Evolutionary conservation across 2,888 invertebrate genomes (phyloP).

Genomic region (Gastrophysa polygoni): DNA sequence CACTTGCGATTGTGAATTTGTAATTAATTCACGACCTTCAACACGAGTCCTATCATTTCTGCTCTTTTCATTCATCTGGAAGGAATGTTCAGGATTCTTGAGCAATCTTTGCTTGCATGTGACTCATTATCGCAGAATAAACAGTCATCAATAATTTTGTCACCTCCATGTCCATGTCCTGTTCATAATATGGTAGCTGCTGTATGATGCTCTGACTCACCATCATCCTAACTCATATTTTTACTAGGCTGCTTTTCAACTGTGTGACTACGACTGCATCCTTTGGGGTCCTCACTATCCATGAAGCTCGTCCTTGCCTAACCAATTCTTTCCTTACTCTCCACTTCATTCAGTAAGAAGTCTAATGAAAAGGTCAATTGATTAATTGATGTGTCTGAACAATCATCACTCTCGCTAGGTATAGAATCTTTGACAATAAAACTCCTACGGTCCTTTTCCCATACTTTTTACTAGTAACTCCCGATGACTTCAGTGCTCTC

Average conservation of each 20-base stretch:
- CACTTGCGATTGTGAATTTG: too few species aligned
- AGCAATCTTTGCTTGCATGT: too few species aligned
- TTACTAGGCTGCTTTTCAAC: not conserved
- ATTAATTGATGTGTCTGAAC: not conserved
- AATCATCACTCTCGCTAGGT: not conserved
- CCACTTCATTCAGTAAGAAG: not conserved
- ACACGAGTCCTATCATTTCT: too few species aligned
- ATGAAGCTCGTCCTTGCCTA: not conserved
- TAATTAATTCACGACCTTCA: too few species aligned
- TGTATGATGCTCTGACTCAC: not conserved
- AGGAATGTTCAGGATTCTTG: too few species aligned
- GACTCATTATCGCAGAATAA: too few species aligned
- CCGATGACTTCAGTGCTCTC: not conserved
- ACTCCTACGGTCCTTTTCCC: too few species aligned
- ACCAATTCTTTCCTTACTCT: not conserved
- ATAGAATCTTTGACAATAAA: too few species aligned
- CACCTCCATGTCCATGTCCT: not conserved
- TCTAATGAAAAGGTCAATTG: not conserved
- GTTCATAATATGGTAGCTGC: not conserved
- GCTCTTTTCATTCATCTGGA: too few species aligned
- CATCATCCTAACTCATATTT: too few species aligned
- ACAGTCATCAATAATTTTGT: not conserved
- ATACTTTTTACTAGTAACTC: not conserved
- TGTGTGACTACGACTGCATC: not conserved
- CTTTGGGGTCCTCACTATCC: not conserved